Base-by-base conservation (phyloP, 2,797 vertebrate genomes). In the Eleutherodactylus coqui region DNA sequence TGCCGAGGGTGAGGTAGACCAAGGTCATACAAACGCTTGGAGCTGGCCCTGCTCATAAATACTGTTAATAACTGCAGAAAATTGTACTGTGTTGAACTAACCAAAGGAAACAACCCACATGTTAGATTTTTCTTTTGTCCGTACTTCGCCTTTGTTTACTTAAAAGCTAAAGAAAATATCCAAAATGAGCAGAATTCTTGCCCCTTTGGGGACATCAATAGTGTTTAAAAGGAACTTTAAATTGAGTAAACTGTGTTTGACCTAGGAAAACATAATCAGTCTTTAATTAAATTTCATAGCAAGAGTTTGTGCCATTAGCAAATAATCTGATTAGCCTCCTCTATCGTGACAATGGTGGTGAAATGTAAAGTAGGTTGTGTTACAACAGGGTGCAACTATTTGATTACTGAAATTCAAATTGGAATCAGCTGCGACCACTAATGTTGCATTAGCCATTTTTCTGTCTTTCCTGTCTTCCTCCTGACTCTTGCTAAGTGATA, bases 351-450 rank as follows among this genome's bases (percentile, higher is more conserved):
- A 86, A 80, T 75, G 11, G 34, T 75, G 69, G 41, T 81, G 69
- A 38, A 49, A 80, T 75, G 53, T 58, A 49, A 86, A 64, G 70
- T 51, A 64, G 55, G 19, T 36, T 75, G 67, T 47, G 27, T 79
- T 70, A 51, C 81, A 47, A 84, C 75, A 79, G 62, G 62, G 83
- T 81, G 78, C 41, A 81, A 60, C 79, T 86, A 81, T 81, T 81
- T 51, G 53, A 81, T 86, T 86, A 86, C 41, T 19, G 27, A 80
- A 80, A 58, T 80, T 43, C 62, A 80, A 80, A 80, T 73, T 85
- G 84, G 84, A 79, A 72, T 85, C 84, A 85, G 84, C 84, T 79
- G 84, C 34, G 76, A 45, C 75, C 51, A 34, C 76, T 70, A 78
- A 79, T 69, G 49, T 55, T 47, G n/a, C n/a, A 64, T 69, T 72